Conservation (phyloP, 1,140 invertebrate genomes). For the Yoshiicerus persimilis region DNA sequence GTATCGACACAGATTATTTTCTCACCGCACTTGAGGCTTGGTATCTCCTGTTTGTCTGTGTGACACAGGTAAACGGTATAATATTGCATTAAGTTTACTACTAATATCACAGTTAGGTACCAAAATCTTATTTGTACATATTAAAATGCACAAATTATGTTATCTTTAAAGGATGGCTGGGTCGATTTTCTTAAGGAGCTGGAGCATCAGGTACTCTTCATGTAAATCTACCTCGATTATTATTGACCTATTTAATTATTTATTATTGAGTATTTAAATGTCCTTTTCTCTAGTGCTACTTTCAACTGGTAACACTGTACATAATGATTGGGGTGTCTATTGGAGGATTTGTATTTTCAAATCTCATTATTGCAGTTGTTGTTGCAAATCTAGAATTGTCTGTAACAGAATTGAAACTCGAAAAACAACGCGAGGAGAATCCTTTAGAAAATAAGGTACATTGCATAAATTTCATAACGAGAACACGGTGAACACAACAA, state of each 20-base stretch:
- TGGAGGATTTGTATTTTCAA: constrained; percentile 51
- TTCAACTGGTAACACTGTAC: constrained; percentile 27
- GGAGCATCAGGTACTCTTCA: not conserved
- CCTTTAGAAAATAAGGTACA: constrained; percentile 23
- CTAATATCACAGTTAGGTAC: not conserved
- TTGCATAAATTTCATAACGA: not conserved
- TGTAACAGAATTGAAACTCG: constrained; percentile 33
- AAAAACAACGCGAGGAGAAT: constrained; percentile 26
- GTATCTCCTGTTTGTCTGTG: constrained; percentile 51
- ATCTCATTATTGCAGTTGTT: constrained; percentile 50
- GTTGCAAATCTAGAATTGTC: constrained; percentile 49
- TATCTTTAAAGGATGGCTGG: constrained; percentile 43
- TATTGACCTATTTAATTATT: too few species aligned
- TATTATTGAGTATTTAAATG: not conserved
- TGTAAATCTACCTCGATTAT: too few species aligned
- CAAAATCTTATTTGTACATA: too few species aligned
- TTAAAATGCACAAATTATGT: not conserved
- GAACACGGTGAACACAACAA: not conserved
- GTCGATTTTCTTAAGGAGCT: not conserved
- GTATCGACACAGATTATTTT: not conserved
- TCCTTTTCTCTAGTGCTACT: not conserved
- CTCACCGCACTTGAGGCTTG: constrained; percentile 40
- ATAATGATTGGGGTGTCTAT: constrained; percentile 47
- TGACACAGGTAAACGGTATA: constrained; percentile 36
- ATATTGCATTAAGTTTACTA: not conserved